Conservation (phyloP, 2,113 vertebrate species). For the Lepus americanus region DNA sequence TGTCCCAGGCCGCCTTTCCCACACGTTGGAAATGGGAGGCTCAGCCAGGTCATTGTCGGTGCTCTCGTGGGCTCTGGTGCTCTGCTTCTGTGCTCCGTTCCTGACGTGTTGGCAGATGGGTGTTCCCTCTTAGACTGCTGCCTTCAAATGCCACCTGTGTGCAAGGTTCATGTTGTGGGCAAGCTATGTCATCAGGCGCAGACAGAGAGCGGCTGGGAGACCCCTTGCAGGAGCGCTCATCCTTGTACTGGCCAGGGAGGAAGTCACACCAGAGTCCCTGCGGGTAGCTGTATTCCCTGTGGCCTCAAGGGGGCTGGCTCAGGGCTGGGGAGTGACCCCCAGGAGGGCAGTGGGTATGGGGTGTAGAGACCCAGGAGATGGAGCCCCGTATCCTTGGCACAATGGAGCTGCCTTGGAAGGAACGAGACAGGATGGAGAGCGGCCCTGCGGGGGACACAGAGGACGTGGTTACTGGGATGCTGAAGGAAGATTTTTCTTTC, state of each 20-base stretch:
- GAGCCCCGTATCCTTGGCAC: not conserved
- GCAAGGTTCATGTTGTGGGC: not conserved
- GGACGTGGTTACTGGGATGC: not conserved
- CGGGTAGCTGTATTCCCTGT: not conserved
- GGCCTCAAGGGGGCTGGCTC: rapidly evolving
- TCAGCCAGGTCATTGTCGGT: not conserved
- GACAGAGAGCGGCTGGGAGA: not conserved
- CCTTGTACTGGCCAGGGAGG: not conserved
- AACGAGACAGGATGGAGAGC: not conserved
- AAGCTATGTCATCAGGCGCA: rapidly evolving
- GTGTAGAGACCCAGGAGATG: not conserved
- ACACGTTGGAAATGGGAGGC: not conserved
- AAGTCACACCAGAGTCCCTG: not conserved
- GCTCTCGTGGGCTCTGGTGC: not conserved
- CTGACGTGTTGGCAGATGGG: not conserved
- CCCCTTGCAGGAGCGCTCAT: not conserved
- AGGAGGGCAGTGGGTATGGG: rapidly evolving
- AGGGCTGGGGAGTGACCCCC: not conserved
- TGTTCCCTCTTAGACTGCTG: no score
- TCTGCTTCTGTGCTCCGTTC: not conserved
- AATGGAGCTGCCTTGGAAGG: not conserved
- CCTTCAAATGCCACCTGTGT: not conserved
- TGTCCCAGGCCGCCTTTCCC: not conserved
- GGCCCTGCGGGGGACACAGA: not conserved
- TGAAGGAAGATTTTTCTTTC: no score